phyloP scores from a whole-genome alignment of 2,888 invertebrate genomes.

The Lycia hirtaria region DNA sequence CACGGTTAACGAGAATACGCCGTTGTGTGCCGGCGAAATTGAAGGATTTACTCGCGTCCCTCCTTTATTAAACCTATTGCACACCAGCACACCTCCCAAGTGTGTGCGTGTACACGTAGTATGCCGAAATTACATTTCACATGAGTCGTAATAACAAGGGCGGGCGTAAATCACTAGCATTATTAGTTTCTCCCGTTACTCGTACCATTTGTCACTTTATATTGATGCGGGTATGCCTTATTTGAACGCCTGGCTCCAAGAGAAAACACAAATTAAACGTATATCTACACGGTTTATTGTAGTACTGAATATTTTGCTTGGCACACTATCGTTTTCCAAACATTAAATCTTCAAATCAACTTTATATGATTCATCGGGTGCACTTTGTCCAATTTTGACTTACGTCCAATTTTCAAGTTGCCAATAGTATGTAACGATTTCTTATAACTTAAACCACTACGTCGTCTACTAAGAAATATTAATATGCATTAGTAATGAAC shows the following conservation, averaged over 20 bases:
- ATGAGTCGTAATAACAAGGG: slow-evolving; percentile 85
- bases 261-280: slow-evolving; percentile 28
- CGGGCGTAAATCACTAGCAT: slow-evolving; percentile 83
- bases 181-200: slow-evolving; percentile 83
- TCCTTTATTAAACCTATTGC: slow-evolving; percentile 85
- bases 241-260: slow-evolving; percentile 34
- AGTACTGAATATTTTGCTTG: neutral
- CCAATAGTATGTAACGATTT: neutral
- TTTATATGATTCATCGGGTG: too few relatives aligned
- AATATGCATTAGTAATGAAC: slow-evolving; percentile 20
- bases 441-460: slow-evolving; percentile 12
- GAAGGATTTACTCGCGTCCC: slow-evolving; percentile 85
- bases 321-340: neutral
- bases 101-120: slow-evolving; percentile 76
- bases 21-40: slow-evolving; percentile 84
- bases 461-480: neutral
- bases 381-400: too few relatives aligned
- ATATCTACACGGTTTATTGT: slow-evolving; percentile 6
- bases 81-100: slow-evolving; percentile 58
- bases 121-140: slow-evolving; percentile 85
- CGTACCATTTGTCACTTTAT: slow-evolving; percentile 77
- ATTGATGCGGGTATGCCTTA: slow-evolving; percentile 65
- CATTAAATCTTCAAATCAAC: too few relatives aligned
- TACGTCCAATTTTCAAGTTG: too few relatives aligned
- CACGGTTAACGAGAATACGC: slow-evolving; percentile 85